phyloP scores from a whole-genome alignment of 2,888 invertebrate genomes.

The Cantharis lateralis region DNA sequence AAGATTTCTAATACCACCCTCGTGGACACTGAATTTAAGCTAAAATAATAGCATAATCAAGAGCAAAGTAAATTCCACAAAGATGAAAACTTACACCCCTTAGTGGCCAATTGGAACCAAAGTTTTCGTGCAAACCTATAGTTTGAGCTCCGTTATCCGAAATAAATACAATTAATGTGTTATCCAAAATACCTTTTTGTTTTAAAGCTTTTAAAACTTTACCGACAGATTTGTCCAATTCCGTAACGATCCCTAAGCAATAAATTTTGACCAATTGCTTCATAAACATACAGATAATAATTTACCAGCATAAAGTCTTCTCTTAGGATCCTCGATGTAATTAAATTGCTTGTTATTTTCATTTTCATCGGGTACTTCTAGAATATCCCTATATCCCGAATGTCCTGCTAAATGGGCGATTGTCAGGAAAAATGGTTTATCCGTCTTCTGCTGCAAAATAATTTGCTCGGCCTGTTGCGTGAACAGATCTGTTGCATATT shows the following conservation, averaged over 20 bases:
- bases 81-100: constrained; percentile 65
- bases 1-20: constrained; percentile 78
- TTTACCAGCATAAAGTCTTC: constrained; percentile 74
- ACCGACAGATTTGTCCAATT: constrained; percentile 78
- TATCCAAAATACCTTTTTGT: constrained; percentile 70
- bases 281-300: background rate
- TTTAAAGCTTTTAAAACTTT: constrained; percentile 71
- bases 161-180: constrained; percentile 83
- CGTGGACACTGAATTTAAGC: constrained; percentile 79
- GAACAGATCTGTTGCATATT: constrained; percentile 74
- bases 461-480: constrained; percentile 67
- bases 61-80: background rate
- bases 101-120: constrained; percentile 81
- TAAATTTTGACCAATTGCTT: background rate
- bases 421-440: constrained; percentile 75
- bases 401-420: constrained; percentile 81
- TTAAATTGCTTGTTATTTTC: constrained; percentile 67
- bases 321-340: constrained; percentile 66
- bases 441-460: constrained; percentile 62
- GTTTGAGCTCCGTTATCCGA: constrained; percentile 89
- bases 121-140: constrained; percentile 70
- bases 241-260: background rate
- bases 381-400: constrained; percentile 66
- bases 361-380: constrained; percentile 68
- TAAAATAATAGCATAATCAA: constrained; percentile 7